phyloP scores from a whole-genome alignment of 2,113 vertebrate genomes.

The Ranitomeya variabilis region DNA sequence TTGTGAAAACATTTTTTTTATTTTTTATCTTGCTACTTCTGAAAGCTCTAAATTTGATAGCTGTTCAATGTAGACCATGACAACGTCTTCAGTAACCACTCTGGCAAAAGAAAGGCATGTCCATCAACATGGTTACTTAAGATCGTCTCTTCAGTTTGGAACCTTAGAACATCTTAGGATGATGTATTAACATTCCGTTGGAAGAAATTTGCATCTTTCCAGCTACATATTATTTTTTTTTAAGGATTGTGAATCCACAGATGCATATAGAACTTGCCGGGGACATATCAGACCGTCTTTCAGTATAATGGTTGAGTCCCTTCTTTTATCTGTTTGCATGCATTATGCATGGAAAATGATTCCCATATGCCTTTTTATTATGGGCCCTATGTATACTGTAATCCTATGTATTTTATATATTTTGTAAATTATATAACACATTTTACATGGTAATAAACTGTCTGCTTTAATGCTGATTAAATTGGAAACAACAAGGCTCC shows the following conservation, averaged over 20 bases:
- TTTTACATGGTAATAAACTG: conserved; percentile 79
- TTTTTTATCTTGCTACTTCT: conserved; percentile 57
- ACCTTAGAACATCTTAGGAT: background rate
- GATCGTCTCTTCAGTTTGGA: background rate
- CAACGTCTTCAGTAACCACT: background rate
- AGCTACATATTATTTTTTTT: conserved; percentile 58
- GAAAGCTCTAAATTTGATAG: background rate
- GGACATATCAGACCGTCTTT: conserved; percentile 60
- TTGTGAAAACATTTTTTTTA: conserved; percentile 23
- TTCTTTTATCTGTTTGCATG: conserved; percentile 71
- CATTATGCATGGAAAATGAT: conserved; percentile 75
- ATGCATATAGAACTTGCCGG: conserved; percentile 53
- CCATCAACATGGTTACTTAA: background rate
- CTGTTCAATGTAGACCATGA: background rate
- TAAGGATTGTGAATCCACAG: conserved; percentile 46
- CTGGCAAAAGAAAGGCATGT: background rate
- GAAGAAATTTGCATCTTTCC: conserved; percentile 20
- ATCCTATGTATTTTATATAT: conserved; percentile 79
- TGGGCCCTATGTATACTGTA: conserved; percentile 79
- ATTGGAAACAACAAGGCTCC: conserved; percentile 61
- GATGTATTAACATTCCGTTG: conserved; percentile 39
- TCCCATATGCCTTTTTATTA: conserved; percentile 74
- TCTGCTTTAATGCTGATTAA: conserved; percentile 77
- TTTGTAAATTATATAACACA: conserved; percentile 84
- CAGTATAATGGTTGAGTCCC: conserved; percentile 16